Conservation (phyloP, 1,140 invertebrate genomes). For the Drepana arcuata region DNA sequence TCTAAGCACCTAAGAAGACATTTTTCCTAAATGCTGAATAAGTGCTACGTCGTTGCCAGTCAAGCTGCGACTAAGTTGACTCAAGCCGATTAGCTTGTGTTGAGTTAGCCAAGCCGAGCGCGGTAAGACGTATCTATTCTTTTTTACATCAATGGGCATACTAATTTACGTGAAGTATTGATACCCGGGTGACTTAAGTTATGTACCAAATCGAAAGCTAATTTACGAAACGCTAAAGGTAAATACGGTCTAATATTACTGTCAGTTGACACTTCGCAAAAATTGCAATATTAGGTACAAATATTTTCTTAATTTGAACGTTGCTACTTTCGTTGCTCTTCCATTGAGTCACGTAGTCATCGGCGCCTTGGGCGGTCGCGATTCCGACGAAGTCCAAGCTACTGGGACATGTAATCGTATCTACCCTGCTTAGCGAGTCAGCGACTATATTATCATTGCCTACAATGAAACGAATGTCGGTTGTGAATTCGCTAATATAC, state of each 20-base stretch:
- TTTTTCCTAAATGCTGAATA: no score
- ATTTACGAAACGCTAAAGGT: not conserved
- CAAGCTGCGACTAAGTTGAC: no score
- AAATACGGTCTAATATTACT: not conserved
- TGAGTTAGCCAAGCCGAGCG: no score
- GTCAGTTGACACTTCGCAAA: not conserved
- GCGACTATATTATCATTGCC: not conserved
- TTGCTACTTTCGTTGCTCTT: not conserved
- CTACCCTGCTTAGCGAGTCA: not conserved
- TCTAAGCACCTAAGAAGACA: no score
- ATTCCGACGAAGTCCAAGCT: not conserved
- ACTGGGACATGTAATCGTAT: not conserved
- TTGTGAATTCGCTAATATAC: conserved; percentile 14
- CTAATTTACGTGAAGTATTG: not conserved
- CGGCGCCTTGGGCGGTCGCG: not conserved
- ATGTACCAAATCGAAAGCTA: not conserved
- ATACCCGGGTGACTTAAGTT: not conserved
- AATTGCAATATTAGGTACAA: not conserved
- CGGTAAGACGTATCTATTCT: no score
- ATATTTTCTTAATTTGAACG: not conserved
- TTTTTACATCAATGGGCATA: no score
- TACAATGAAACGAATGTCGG: no score
- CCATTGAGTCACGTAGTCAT: not conserved
- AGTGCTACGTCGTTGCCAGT: no score
- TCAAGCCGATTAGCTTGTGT: no score